Percentiles rank a stretch among this genome's conserved stretches.
Conservation (phyloP, 2,113 vertebrate species). For the Callionymus lyra region DNA sequence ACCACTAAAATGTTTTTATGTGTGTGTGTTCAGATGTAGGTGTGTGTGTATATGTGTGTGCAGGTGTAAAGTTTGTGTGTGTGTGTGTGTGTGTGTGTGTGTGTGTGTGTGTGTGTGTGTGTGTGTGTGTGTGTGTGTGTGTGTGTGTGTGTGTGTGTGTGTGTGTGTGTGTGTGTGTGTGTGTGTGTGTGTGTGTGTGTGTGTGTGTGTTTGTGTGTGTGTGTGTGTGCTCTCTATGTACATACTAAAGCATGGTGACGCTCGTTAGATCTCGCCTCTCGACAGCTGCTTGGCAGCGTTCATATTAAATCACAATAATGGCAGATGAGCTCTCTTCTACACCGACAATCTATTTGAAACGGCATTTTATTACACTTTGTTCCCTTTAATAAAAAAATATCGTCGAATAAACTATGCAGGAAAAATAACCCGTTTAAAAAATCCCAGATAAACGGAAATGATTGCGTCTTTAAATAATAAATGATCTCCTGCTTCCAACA, state of each 20-base stretch:
- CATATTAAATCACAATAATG: slow-evolving; percentile 65
- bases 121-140: slow-evolving; percentile 22
- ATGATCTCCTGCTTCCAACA: slow-evolving; percentile 67
- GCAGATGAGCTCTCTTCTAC: slow-evolving; percentile 41
- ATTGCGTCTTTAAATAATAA: slow-evolving; percentile 77
- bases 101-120: too few species aligned
- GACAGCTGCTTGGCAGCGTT: slow-evolving; percentile 51
- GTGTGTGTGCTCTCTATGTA: slow-evolving; percentile 50
- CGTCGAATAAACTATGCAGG: slow-evolving; percentile 9
- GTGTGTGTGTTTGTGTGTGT: slow-evolving; percentile 26
- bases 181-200: slow-evolving; percentile 27
- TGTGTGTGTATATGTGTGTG: too few species aligned
- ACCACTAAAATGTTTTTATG: too few species aligned
- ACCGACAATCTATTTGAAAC: slow-evolving; percentile 60
- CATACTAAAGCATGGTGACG: slow-evolving; percentile 59
- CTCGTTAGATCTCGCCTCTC: slow-evolving; percentile 62
- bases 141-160: slow-evolving; percentile 35
- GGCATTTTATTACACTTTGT: slow-evolving; percentile 69
- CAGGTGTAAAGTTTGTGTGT: too few species aligned
- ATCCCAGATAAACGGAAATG: slow-evolving; percentile 67
- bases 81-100: too few species aligned
- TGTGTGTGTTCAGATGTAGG: too few species aligned
- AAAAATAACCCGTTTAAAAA: slow-evolving; percentile 65
- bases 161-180: slow-evolving; percentile 30
- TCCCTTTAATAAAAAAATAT: slow-evolving; percentile 67